Evolutionary conservation across 2,113 vertebrate species (phyloP).

Genomic region (Siphamia tubifer): DNA sequence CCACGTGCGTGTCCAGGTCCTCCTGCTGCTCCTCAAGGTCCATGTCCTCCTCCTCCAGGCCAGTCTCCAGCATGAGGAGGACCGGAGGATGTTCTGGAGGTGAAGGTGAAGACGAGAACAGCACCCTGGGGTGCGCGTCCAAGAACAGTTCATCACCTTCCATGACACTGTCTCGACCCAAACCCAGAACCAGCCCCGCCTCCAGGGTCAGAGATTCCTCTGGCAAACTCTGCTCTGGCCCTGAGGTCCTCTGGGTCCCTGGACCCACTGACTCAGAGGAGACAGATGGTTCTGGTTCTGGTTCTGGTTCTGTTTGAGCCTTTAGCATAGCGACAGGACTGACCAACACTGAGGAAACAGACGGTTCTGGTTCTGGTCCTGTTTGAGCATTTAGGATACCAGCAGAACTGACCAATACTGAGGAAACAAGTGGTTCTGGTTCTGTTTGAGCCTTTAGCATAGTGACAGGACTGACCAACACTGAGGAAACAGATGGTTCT

Average conservation of each 20-base stretch:
- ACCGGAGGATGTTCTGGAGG: slow-evolving; percentile 76
- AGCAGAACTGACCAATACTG: too few relatives aligned
- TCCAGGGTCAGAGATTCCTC: slow-evolving; percentile 13
- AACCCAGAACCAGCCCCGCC: slow-evolving; percentile 3
- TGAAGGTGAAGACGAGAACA: slow-evolving; percentile 72
- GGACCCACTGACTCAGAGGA: slow-evolving; percentile 4
- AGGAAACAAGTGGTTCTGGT: slow-evolving; percentile 16
- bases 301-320: too few relatives aligned
- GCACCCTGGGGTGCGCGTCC: slow-evolving; percentile 77
- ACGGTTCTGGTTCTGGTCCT: slow-evolving; percentile 14
- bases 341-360: slow-evolving; percentile 5
- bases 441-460: too few relatives aligned
- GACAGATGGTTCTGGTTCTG: slow-evolving; percentile 9
- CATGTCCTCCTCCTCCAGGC: slow-evolving; percentile 53
- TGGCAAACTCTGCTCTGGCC: not conserved
- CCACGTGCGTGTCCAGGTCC: slow-evolving; percentile 22
- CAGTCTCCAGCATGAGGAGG: slow-evolving; percentile 76
- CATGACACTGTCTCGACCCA: slow-evolving; percentile 30
- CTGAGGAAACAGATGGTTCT: slow-evolving; percentile 5
- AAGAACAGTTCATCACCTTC: slow-evolving; percentile 74
- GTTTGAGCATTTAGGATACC: too few relatives aligned
- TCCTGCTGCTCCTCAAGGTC: slow-evolving; percentile 42
- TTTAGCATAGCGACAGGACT: too few relatives aligned
- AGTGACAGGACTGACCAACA: too few relatives aligned
- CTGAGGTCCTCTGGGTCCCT: not conserved